Conservation (phyloP, 2,888 invertebrate genomes). For the Dendrolimus pini region DNA sequence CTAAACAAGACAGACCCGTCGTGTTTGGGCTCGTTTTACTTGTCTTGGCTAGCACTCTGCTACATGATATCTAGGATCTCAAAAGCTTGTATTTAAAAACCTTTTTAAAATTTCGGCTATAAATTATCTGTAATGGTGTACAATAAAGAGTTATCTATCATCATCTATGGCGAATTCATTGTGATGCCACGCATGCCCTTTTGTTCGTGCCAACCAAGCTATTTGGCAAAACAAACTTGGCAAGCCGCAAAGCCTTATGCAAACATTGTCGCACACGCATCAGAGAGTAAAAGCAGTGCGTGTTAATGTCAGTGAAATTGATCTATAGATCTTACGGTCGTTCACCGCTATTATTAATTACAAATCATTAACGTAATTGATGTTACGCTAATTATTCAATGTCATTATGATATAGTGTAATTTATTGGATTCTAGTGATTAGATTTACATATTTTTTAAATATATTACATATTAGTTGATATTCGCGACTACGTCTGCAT, state of each 20-base stretch:
- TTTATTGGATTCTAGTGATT: not conserved
- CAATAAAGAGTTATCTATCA: too few species aligned
- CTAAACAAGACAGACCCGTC: too few species aligned
- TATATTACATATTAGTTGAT: not conserved
- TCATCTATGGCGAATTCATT: too few species aligned
- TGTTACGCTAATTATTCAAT: not conserved
- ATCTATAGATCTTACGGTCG: conserved; percentile 13
- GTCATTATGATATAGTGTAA: not conserved
- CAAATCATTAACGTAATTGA: conserved; percentile 14
- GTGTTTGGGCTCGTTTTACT: too few species aligned
- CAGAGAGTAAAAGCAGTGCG: conserved; percentile 26
- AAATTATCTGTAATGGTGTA: too few species aligned
- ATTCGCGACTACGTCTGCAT: too few species aligned
- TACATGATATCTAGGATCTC: too few species aligned
- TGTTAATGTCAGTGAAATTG: conserved; percentile 27
- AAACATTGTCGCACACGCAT: conserved; percentile 10
- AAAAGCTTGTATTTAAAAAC: too few species aligned
- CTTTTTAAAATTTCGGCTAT: too few species aligned
- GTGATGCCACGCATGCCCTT: too few species aligned
- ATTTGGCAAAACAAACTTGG: not conserved
- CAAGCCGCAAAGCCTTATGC: not conserved
- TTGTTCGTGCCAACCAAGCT: not conserved
- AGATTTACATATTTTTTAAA: not conserved
- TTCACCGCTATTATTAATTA: conserved; percentile 19
- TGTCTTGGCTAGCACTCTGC: too few species aligned